A percentile compares a stretch with the other conserved stretches of the same genome.
Conservation (phyloP, 2,888 invertebrate species). For the Drosophila mercatorum region DNA sequence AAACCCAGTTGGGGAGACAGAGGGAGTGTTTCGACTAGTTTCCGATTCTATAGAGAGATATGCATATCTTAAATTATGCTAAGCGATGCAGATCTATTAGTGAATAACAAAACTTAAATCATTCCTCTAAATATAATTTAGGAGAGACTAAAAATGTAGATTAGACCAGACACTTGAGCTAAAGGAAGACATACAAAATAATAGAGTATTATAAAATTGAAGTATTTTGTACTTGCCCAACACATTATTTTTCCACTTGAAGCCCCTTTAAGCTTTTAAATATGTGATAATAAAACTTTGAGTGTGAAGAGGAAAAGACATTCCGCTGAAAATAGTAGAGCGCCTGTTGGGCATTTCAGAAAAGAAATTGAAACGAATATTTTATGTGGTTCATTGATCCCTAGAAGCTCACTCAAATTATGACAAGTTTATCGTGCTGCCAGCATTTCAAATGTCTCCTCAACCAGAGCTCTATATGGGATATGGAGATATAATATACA, state of each 20-base stretch:
- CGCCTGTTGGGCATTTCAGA: not conserved
- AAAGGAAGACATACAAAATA: not conserved
- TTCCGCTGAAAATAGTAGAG: not conserved
- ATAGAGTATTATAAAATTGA: not conserved
- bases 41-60: not conserved
- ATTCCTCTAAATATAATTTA: not conserved
- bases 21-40: conserved; percentile 11
- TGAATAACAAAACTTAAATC: not conserved
- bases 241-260: conserved; percentile 24
- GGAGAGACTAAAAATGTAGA: not conserved
- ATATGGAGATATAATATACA: conserved; percentile 5
- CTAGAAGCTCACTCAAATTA: conserved; percentile 25
- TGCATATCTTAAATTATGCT: not conserved
- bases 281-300: not conserved
- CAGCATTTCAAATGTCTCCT: conserved; percentile 27
- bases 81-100: not conserved
- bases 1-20: conserved; percentile 8
- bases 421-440: conserved; percentile 50
- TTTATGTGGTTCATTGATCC: conserved; percentile 46
- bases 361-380: not conserved
- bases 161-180: not conserved
- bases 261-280: conserved; percentile 24
- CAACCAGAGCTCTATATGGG: conserved; percentile 5
- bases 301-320: not conserved
- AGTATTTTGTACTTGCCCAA: not conserved